phyloP scores from a whole-genome alignment of 2,113 vertebrate genomes.

The Catharus bicknelli region DNA sequence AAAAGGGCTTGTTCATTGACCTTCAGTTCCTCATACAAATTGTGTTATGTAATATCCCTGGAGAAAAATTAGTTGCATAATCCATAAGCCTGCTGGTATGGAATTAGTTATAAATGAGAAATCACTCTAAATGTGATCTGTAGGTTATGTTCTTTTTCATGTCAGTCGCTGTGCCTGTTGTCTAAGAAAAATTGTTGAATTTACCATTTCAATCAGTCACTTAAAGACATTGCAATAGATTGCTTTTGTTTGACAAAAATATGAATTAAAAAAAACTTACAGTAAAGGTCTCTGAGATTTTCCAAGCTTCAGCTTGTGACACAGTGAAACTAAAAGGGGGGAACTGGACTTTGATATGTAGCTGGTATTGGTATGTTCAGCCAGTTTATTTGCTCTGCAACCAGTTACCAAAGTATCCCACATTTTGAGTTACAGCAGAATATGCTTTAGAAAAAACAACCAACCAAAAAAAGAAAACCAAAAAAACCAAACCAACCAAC shows the following conservation, averaged over 20 bases:
- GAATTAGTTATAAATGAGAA: neutral
- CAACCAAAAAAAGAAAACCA: neutral
- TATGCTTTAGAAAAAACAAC: neutral
- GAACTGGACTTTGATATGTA: neutral
- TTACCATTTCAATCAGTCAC: neutral
- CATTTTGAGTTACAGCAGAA: neutral
- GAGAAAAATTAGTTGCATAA: neutral
- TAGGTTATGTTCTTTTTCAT: neutral
- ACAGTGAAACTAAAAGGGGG: neutral
- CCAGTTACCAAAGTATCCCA: neutral
- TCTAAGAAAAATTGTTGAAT: neutral
- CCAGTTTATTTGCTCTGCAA: neutral
- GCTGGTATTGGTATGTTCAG: neutral
- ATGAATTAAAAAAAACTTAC: neutral
- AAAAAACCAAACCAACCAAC: neutral
- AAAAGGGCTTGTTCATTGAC: neutral
- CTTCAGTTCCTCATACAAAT: neutral
- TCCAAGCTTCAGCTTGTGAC: neutral
- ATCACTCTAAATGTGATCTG: neutral
- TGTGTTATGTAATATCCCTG: neutral
- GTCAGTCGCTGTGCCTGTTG: neutral
- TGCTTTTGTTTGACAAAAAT: neutral
- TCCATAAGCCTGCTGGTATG: neutral
- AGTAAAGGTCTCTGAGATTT: neutral
- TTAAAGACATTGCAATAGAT: neutral